Percentiles rank a stretch among this genome's conserved stretches.
Conservation (phyloP, 2,113 vertebrate species). For the Paramisgurnus dabryanus region DNA sequence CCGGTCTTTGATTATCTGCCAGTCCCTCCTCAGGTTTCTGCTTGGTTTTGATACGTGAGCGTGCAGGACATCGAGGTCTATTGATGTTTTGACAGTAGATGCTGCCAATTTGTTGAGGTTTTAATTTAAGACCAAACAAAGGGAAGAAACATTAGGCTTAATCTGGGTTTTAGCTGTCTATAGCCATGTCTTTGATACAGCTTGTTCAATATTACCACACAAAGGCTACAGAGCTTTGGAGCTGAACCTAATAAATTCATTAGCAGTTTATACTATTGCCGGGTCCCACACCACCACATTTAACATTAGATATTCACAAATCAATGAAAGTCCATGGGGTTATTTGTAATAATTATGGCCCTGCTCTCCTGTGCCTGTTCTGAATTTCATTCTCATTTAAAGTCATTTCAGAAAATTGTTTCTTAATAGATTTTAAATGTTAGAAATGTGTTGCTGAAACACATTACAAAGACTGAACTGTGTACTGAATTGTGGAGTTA, state of each 20-base stretch:
- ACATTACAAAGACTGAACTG: too few species aligned
- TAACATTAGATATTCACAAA: constrained; percentile 32
- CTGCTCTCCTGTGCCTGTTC: neutral
- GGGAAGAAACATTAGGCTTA: constrained; percentile 50
- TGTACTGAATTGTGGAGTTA: too few species aligned
- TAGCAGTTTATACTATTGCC: neutral
- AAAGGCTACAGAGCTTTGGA: neutral
- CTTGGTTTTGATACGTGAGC: constrained; percentile 1
- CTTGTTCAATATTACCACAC: constrained; percentile 40
- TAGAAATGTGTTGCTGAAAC: too few species aligned
- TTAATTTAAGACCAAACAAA: constrained; percentile 50
- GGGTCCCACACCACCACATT: constrained; percentile 34
- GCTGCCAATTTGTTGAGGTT: constrained; percentile 36
- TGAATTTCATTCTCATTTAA: neutral
- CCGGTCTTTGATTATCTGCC: constrained; percentile 54
- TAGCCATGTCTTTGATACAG: constrained; percentile 34
- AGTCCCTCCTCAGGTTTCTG: constrained; percentile 41
- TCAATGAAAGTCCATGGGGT: constrained; percentile 7
- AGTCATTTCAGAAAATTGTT: too few species aligned
- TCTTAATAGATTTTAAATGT: too few species aligned
- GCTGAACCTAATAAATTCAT: constrained; percentile 1
- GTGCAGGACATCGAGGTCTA: too few species aligned
- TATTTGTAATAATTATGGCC: neutral
- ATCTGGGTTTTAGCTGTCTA: constrained; percentile 25
- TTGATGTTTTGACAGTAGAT: neutral